Evolutionary conservation across 2,888 invertebrate species (phyloP), one percentile per base, ranked within the genome.

Genomic region (Pristionchus japonicus): DNA sequence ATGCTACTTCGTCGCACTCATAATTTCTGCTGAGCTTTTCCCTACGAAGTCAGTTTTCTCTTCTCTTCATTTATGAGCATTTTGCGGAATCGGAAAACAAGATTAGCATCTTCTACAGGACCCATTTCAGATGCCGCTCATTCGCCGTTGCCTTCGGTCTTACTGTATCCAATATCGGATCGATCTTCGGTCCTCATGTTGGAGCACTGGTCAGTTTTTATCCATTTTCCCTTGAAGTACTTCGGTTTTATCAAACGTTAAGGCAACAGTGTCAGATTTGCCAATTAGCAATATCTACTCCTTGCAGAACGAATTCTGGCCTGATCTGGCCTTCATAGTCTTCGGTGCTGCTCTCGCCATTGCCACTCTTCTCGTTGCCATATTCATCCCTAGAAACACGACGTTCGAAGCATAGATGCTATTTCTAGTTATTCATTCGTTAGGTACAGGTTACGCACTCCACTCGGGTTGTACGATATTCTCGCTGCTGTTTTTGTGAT

Each of bases 181-280:
- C 86, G 31, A 70, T 86, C n/a, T 27, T 86, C 43, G 86, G 86
- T 15, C 86, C 86, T 37, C 86, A 86, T 34, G 86, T 52, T 37
- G 70, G 70, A 31, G 47, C 57, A 17, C 40, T 86, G 49, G 86
- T 86, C 6, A 70, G 86, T 23, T 20, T 17, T 20, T 17, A 2
- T 70, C 23, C 1, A 0, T 11, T 17, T 2, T 9, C 43, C n/a
- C n/a, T n/a, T n/a, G n/a, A n/a, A n/a, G n/a, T n/a, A n/a, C n/a
- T n/a, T n/a, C n/a, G n/a, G n/a, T n/a, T n/a, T n/a, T n/a, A n/a
- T n/a, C n/a, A n/a, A n/a, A n/a, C n/a, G n/a, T n/a, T n/a, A n/a
- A n/a, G n/a, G n/a, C n/a, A n/a, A n/a, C n/a, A n/a, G n/a, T n/a
- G n/a, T n/a, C n/a, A n/a, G n/a, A n/a, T n/a, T n/a, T n/a, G n/a